phyloP scores from a whole-genome alignment of 1,140 invertebrate genomes.

The Caerostris darwini region DNA sequence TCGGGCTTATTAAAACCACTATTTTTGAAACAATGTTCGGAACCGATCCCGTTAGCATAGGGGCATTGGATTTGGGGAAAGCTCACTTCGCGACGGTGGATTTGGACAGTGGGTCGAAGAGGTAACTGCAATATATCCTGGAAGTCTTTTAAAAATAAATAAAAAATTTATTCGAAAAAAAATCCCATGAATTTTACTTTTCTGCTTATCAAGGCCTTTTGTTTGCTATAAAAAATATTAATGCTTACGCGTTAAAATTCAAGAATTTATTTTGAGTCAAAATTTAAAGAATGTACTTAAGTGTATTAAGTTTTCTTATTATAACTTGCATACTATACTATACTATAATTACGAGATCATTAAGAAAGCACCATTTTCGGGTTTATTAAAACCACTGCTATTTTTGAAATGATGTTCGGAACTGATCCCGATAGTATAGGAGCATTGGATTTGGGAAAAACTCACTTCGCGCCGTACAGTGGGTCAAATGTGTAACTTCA shows the following conservation, averaged over 20 bases:
- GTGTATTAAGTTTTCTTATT: too few relatives aligned
- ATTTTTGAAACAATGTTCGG: constrained; percentile 60
- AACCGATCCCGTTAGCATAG: neutral
- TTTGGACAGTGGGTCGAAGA: neutral
- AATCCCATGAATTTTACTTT: too few relatives aligned
- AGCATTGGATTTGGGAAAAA: neutral
- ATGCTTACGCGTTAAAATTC: too few relatives aligned
- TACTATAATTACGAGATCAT: constrained; percentile 72
- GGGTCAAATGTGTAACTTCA: neutral
- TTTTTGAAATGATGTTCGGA: constrained; percentile 59
- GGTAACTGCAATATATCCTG: neutral
- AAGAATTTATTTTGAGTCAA: too few relatives aligned
- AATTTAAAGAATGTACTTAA: too few relatives aligned
- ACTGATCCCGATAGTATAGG: neutral
- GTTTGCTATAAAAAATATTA: too few relatives aligned
- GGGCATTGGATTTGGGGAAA: neutral
- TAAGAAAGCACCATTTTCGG: constrained; percentile 69
- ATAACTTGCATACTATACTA: too few relatives aligned
- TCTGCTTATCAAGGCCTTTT: too few relatives aligned
- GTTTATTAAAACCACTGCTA: constrained; percentile 61
- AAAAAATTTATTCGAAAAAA: too few relatives aligned
- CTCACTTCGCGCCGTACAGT: neutral
- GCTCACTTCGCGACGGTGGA: neutral
- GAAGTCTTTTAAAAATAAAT: neutral
- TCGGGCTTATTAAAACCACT: constrained; percentile 58